Evolutionary conservation across 2,888 invertebrate genomes (phyloP).

Genomic region (Zygogramma bicolorata): DNA sequence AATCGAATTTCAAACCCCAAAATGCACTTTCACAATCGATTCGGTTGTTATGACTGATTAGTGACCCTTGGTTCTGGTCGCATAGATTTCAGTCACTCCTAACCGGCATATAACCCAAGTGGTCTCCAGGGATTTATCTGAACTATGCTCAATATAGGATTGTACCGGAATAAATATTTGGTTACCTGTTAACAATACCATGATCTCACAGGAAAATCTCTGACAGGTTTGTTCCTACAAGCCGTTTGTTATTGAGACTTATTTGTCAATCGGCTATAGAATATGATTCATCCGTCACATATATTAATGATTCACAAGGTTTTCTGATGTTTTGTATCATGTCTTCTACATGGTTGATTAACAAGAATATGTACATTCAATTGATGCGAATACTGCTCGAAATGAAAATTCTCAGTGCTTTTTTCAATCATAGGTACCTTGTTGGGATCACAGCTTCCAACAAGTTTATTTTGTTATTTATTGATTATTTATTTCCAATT

Average conservation of each 20-base stretch:
- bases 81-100: background rate
- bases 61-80: too few relatives aligned
- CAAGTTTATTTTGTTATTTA: too few relatives aligned
- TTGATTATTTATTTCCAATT: too few relatives aligned
- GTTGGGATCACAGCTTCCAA: too few relatives aligned
- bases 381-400: background rate
- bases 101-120: background rate
- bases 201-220: background rate
- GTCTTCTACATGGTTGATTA: background rate
- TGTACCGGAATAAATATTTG: background rate
- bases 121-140: background rate
- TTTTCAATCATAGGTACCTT: too few relatives aligned
- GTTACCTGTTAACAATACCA: background rate
- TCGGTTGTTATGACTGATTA: too few relatives aligned
- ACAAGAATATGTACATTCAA: background rate
- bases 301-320: background rate
- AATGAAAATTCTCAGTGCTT: too few relatives aligned
- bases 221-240: too few relatives aligned
- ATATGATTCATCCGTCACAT: background rate
- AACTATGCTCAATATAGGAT: background rate
- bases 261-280: background rate
- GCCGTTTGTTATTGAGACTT: background rate
- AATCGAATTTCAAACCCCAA: too few relatives aligned
- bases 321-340: background rate
- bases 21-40: too few relatives aligned